A percentile compares a stretch with the other conserved stretches of the same genome.
Evolutionary conservation across 2,797 vertebrate genomes (phyloP).

Genomic region (Chromobotia macracanthus): DNA sequence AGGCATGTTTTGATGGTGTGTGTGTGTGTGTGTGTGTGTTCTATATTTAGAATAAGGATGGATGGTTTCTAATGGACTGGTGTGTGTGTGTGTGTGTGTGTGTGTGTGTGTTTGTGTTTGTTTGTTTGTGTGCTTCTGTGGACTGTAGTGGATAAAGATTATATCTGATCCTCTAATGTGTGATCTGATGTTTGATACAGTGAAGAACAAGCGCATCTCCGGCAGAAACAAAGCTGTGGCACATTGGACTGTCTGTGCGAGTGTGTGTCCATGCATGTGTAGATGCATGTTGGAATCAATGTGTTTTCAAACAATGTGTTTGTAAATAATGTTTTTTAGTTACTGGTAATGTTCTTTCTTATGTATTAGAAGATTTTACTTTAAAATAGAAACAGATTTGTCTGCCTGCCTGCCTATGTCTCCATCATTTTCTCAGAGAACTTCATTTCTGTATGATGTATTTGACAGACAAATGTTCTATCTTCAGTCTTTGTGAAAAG

Average conservation of each 20-base stretch:
- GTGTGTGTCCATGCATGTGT: conserved; percentile 33
- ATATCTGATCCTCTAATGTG: conserved; percentile 66
- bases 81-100: neutral
- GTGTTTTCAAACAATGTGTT: neutral
- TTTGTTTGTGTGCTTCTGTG: neutral
- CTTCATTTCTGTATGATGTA: neutral
- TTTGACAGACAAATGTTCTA: neutral
- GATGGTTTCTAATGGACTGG: neutral
- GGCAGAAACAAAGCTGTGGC: neutral
- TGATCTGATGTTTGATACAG: conserved; percentile 49
- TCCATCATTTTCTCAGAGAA: neutral
- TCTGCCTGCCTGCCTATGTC: neutral
- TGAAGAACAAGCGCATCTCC: neutral
- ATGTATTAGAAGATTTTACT: too few relatives aligned
- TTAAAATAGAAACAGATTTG: neutral
- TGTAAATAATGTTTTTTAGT: neutral
- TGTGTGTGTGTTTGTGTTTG: neutral
- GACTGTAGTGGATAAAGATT: conserved; percentile 68
- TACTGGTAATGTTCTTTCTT: too few relatives aligned
- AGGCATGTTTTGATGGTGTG: too few relatives aligned
- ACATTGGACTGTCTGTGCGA: conserved; percentile 46
- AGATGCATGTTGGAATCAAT: conserved; percentile 17
- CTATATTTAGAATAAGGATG: neutral
- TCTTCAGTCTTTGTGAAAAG: neutral
- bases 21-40: neutral